phyloP scores from a whole-genome alignment of 1,140 invertebrate species.

The Drosophila rufa region DNA sequence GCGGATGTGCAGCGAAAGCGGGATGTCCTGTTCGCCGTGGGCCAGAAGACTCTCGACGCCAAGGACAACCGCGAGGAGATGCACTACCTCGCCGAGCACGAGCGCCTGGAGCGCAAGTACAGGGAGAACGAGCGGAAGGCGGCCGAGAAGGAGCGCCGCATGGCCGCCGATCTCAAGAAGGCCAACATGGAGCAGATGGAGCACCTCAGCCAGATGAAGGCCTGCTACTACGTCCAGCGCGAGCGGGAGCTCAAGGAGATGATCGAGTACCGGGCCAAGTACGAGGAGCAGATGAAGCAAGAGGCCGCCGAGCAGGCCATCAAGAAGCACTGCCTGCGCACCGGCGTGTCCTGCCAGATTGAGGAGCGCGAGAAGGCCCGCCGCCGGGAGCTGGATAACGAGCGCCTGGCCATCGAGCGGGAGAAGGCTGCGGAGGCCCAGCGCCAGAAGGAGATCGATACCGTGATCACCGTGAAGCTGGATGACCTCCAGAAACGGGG shows the following conservation, averaged over 20 bases:
- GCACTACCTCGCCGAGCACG: slow-evolving; percentile 65
- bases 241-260: slow-evolving; percentile 53
- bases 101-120: slow-evolving; percentile 66
- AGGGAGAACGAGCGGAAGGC: slow-evolving; percentile 54
- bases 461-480: slow-evolving; percentile 63
- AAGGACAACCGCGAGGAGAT: slow-evolving; percentile 71
- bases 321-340: slow-evolving; percentile 47
- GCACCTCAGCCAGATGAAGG: slow-evolving; percentile 49
- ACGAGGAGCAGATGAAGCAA: slow-evolving; percentile 44
- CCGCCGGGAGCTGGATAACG: slow-evolving; percentile 50
- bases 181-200: slow-evolving; percentile 59
- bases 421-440: slow-evolving; percentile 25
- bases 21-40: slow-evolving; percentile 49
- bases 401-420: slow-evolving; percentile 41
- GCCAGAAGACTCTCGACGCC: slow-evolving; percentile 68
- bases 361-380: slow-evolving; percentile 59
- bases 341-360: slow-evolving; percentile 58
- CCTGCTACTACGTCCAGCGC: slow-evolving; percentile 60
- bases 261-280: slow-evolving; percentile 29
- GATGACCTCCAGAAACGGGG: slow-evolving; percentile 56
- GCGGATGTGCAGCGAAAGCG: slow-evolving; percentile 49
- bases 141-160: slow-evolving; percentile 41
- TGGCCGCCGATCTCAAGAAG: slow-evolving; percentile 47
- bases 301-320: slow-evolving; percentile 34
- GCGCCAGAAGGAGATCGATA: slow-evolving; percentile 68